A percentile compares a stretch with the other conserved stretches of the same genome.
Conservation (phyloP, 1,140 invertebrate species). For the Helicoverpa zea region DNA sequence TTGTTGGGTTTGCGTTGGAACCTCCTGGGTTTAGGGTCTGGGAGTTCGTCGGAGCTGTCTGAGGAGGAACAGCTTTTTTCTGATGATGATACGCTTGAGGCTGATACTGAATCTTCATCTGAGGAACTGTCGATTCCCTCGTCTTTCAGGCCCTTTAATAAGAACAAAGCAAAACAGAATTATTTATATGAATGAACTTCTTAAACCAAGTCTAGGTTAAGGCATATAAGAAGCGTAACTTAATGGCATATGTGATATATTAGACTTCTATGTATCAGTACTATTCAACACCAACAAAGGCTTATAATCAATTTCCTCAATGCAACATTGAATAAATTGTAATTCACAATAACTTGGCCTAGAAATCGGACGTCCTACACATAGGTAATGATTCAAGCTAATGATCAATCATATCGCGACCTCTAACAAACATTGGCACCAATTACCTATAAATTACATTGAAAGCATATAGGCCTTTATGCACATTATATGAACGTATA, state of each 20-base stretch:
- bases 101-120: slow-evolving; percentile 81
- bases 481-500: not conserved
- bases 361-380: not conserved
- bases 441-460: not conserved
- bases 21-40: slow-evolving; percentile 74
- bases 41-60: slow-evolving; percentile 79
- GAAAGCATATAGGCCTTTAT: not conserved
- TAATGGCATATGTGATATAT: too few species aligned
- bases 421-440: not conserved
- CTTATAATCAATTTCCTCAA: too few species aligned
- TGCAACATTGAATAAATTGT: not conserved
- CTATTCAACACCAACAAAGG: not conserved
- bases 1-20: slow-evolving; percentile 82
- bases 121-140: slow-evolving; percentile 86
- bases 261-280: not conserved
- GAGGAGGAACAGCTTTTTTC: slow-evolving; percentile 85
- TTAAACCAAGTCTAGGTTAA: too few species aligned
- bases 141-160: slow-evolving; percentile 83
- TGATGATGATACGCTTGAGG: slow-evolving; percentile 81
- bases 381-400: too few species aligned
- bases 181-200: too few species aligned
- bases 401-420: not conserved
- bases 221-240: too few species aligned
- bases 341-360: not conserved
- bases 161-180: slow-evolving; percentile 7